These are phyloP conservation scores for Amphiduros pacificus DNA, from an alignment of 2,888 invertebrate genomes.

Conservation along the genomic window DNA sequence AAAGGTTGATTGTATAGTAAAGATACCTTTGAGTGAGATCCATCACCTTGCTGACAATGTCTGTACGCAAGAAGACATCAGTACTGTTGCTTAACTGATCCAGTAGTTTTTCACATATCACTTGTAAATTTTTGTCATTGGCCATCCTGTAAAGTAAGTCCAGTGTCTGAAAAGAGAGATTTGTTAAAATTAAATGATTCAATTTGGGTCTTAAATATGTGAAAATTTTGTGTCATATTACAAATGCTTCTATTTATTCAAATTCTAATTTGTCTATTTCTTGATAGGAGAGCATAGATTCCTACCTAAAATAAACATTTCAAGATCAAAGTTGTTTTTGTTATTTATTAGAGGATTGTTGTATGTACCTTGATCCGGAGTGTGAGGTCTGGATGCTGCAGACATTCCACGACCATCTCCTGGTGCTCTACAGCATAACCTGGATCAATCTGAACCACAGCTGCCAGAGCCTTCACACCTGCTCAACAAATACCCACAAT, in stretches of 20 bases:
- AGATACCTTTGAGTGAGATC: constrained; percentile 33
- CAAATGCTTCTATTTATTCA: no score
- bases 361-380: constrained; percentile 42
- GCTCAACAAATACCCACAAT: constrained; percentile 17
- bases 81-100: constrained; percentile 36
- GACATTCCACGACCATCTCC: constrained; percentile 49
- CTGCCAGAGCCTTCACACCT: constrained; percentile 53
- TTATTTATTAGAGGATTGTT: not conserved
- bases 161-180: constrained; percentile 44
- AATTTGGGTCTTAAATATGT: no score
- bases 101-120: constrained; percentile 46
- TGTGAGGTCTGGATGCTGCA: constrained; percentile 49
- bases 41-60: constrained; percentile 39
- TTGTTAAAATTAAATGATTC: not conserved
- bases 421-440: constrained; percentile 50
- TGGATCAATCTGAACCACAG: constrained; percentile 42
- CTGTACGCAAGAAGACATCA: constrained; percentile 33
- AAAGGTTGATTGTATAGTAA: no score
- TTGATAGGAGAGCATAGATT: not conserved
- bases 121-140: constrained; percentile 47
- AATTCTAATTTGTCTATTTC: no score
- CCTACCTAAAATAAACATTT: not conserved
- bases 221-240: no score
- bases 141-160: constrained; percentile 53
- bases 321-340: not conserved